Conservation (phyloP, 2,888 invertebrate species). For the Meteorus colon region DNA sequence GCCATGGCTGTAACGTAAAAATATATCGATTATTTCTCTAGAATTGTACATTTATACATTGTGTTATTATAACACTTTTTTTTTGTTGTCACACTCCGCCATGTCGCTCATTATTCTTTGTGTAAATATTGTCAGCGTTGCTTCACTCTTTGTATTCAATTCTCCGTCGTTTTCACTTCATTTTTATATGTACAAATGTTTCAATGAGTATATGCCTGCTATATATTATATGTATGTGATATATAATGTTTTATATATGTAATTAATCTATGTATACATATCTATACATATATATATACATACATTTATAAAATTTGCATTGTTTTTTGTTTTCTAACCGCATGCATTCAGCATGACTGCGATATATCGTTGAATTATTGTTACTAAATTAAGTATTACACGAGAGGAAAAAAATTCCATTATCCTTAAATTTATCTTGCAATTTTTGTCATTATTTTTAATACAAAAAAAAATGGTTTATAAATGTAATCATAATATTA, state of each 20-base stretch:
- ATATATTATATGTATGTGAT: background rate
- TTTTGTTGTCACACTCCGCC: background rate
- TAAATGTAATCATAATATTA: background rate
- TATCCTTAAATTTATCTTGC: too few relatives aligned
- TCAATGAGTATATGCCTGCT: background rate
- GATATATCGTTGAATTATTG: conserved; percentile 30
- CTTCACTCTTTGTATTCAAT: background rate
- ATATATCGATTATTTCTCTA: conserved; percentile 21
- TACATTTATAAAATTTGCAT: conserved; percentile 32
- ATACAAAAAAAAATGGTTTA: too few relatives aligned
- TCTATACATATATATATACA: background rate
- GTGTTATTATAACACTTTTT: conserved; percentile 7
- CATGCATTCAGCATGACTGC: conserved; percentile 46
- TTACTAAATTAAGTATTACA: conserved; percentile 9
- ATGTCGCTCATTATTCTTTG: background rate
- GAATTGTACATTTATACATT: background rate
- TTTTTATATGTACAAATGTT: background rate
- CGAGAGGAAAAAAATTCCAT: background rate
- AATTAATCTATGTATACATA: conserved; percentile 3
- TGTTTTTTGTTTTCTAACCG: conserved; percentile 43
- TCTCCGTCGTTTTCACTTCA: background rate
- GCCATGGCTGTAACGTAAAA: conserved; percentile 85
- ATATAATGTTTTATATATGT: background rate
- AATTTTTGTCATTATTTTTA: too few relatives aligned
- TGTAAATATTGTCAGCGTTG: background rate